These are phyloP conservation scores for Squalus acanthias DNA, from an alignment of 2,797 vertebrate species.

Conservation along the genomic window DNA sequence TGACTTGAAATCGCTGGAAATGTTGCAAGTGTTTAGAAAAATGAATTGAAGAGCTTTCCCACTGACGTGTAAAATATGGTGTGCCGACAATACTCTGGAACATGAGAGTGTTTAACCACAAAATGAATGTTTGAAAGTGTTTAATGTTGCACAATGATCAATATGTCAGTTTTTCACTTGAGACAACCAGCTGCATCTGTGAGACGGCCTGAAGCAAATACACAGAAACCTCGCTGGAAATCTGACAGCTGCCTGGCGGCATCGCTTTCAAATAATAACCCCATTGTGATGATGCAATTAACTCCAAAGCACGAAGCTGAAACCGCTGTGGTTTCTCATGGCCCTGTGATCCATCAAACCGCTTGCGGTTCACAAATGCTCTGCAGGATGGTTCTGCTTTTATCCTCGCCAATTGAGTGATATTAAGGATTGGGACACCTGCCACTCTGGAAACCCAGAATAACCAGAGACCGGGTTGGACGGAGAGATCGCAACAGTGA, in stretches of 20 bases:
- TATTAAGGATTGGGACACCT: neutral
- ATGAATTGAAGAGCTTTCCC: neutral
- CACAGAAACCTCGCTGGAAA: neutral
- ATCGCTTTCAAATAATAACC: neutral
- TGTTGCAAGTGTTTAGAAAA: neutral
- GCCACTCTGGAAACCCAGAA: neutral
- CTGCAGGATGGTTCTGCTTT: neutral
- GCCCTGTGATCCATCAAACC: neutral
- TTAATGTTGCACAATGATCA: slow-evolving; percentile 5
- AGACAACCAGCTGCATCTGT: neutral
- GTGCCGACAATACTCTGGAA: neutral
- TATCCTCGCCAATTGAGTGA: neutral
- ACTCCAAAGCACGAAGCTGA: neutral
- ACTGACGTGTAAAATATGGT: neutral
- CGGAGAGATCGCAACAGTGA: neutral
- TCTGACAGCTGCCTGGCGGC: neutral
- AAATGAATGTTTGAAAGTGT: neutral
- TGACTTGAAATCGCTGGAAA: neutral
- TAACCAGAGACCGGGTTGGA: neutral
- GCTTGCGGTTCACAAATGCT: neutral
- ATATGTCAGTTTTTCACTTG: neutral
- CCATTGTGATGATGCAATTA: neutral
- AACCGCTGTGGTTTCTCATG: neutral
- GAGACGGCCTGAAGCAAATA: neutral
- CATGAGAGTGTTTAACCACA: neutral